phyloP scores from a whole-genome alignment of 2,888 invertebrate genomes.

The Spisula solida region DNA sequence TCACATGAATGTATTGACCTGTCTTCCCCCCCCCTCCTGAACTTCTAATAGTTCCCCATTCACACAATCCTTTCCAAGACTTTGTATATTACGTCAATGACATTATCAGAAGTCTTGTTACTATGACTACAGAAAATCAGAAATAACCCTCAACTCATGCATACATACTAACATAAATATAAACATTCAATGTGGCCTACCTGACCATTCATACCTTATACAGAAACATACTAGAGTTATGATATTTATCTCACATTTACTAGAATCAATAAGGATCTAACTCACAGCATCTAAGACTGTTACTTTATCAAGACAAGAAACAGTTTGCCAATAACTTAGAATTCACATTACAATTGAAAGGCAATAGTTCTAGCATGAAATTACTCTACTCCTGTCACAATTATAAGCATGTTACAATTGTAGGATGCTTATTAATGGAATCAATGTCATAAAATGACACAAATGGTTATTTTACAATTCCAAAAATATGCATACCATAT shows the following conservation, averaged over 20 bases:
- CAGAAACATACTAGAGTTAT: background rate
- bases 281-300: too few species aligned
- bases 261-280: background rate
- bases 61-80: background rate
- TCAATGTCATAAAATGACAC: too few species aligned
- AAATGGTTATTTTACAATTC: too few species aligned
- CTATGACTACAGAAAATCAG: background rate
- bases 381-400: too few species aligned
- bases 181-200: background rate
- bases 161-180: background rate
- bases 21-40: background rate
- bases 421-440: too few species aligned
- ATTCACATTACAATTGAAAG: too few species aligned
- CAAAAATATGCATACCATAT: too few species aligned
- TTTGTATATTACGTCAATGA: background rate
- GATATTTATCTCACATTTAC: background rate
- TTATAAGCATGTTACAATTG: too few species aligned
- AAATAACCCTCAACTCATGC: background rate
- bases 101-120: slow-evolving; percentile 7
- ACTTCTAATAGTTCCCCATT: background rate
- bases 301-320: too few species aligned
- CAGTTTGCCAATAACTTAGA: too few species aligned
- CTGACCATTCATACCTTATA: background rate
- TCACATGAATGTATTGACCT: background rate
- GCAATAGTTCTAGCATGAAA: too few species aligned